Conservation (phyloP, 2,797 vertebrate genomes). For the Champsocephalus esox region DNA sequence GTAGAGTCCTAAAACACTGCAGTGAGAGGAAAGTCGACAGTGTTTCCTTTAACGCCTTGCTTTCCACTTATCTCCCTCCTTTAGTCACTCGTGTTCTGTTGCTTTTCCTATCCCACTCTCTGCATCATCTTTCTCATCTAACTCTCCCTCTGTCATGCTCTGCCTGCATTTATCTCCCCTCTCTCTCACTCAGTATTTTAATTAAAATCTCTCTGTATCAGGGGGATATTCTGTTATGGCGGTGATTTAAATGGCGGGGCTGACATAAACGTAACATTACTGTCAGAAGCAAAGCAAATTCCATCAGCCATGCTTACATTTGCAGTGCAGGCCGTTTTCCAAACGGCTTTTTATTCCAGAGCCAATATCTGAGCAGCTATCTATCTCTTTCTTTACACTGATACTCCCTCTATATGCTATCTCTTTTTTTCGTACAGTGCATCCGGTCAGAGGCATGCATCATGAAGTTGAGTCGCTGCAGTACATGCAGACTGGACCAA, state of each 20-base stretch:
- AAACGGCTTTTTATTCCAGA: conserved; percentile 51
- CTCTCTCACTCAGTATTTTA: conserved; percentile 58
- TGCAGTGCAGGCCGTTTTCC: conserved; percentile 69
- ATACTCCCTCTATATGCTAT: conserved; percentile 20
- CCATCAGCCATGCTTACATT: conserved; percentile 69
- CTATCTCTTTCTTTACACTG: conserved; percentile 24
- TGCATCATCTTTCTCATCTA: conserved; percentile 35
- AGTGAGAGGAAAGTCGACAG: conserved; percentile 46
- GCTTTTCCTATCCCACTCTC: conserved; percentile 31
- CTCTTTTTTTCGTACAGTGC: conserved; percentile 11
- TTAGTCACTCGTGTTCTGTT: conserved; percentile 41
- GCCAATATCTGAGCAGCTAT: conserved; percentile 60
- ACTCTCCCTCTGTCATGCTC: conserved; percentile 27
- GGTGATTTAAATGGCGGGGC: conserved; percentile 75
- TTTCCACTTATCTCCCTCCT: conserved; percentile 52
- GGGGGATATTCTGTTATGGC: conserved; percentile 63
- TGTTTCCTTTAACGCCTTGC: conserved; percentile 37
- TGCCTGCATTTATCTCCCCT: conserved; percentile 43
- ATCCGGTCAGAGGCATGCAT: conserved; percentile 35
- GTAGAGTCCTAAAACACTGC: conserved; percentile 31
- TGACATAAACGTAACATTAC: conserved; percentile 77
- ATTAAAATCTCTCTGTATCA: conserved; percentile 78
- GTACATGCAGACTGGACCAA: neutral
- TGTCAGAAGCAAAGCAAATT: conserved; percentile 77
- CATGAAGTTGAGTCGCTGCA: conserved; percentile 8